Evolutionary conservation across 2,113 vertebrate species (phyloP), one percentile per base, ranked within the genome.

Genomic region (Trematocara macrostoma): DNA sequence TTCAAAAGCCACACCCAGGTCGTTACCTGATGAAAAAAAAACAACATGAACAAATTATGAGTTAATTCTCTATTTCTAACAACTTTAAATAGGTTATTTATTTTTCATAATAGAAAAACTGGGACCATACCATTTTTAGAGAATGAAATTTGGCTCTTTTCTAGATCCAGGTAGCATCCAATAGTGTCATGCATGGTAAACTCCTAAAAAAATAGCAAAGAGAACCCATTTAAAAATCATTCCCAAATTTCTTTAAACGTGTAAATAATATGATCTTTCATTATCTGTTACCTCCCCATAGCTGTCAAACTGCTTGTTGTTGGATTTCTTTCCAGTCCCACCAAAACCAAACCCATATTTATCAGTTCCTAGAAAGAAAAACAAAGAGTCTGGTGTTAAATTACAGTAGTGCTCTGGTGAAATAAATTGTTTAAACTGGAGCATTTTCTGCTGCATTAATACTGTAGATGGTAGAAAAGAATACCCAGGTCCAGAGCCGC

Each of bases 301-400:
- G 93, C 97, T 99, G 94, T 99, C 99, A 96, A 99, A 99, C 55
- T 99, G 99, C 83, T 99, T 99, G 93, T 98, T 99, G 91, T 99
- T 97, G 78, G 99, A 99, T 86, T 99, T 99, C 94, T 99, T 99
- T 85, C 99, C 99, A 18, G 99, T 99, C 67, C 99, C 99, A 78
- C 99, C 99, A 94, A 98, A 99, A 64, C 98, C 99, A 95, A 99
- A 99, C 11, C 98, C 97, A 92, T 97, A 98, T 91, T 98, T 99
- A 95, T 99, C 98, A 35, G 98, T 99, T 57, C 99, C 99, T 99
- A 85, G 52, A 61, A 81, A 85, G 7, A 80, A 45, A 79, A 23
- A 11, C 10, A 64, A 64, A 78, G 2, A 84, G 18, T 79, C 47
- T 4, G 1, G 1, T 8, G 55, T 23, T 55, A 2, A 61, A 69